phyloP scores from a whole-genome alignment of 37 sponge, comb jelly and placozoan genomes.

The Geodia barretti region DNA sequence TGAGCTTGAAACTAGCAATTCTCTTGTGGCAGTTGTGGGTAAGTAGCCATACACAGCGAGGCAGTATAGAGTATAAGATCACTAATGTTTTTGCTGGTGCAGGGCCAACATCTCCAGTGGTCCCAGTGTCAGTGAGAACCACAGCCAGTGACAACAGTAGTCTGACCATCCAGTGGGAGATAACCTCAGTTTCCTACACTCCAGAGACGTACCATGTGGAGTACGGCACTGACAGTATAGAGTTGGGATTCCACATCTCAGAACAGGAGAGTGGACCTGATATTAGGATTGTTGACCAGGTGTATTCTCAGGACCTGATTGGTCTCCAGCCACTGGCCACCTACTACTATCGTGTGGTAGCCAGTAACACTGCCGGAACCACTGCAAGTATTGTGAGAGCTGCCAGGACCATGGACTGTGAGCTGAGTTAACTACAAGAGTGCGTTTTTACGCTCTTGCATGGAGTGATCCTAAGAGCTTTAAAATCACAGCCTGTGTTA shows the following conservation, averaged over 20 bases:
- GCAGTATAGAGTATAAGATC: no score
- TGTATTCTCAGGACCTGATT: not conserved
- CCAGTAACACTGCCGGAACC: not conserved
- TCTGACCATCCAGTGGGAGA: not conserved
- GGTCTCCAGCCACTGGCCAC: not conserved
- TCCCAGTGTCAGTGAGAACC: not conserved
- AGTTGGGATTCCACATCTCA: not conserved
- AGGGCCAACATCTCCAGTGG: not conserved
- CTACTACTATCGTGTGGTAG: not conserved
- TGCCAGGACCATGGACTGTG: not conserved
- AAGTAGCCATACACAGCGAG: no score
- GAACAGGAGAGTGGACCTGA: not conserved
- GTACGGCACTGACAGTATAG: not conserved
- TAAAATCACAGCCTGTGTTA: no score
- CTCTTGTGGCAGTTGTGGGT: not conserved
- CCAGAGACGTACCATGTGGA: slow-evolving; percentile 3
- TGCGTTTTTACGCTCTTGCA: no score
- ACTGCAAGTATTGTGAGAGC: not conserved
- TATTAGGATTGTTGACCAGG: not conserved
- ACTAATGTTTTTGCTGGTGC: no score
- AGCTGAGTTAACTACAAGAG: no score
- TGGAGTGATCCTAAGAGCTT: no score
- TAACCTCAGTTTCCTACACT: slow-evolving; percentile 4
- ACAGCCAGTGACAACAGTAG: not conserved
- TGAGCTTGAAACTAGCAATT: not conserved